Percentiles rank a stretch among this genome's conserved stretches.
phyloP scores from a whole-genome alignment of 2,888 invertebrate genomes.

The Xestia xanthographa region DNA sequence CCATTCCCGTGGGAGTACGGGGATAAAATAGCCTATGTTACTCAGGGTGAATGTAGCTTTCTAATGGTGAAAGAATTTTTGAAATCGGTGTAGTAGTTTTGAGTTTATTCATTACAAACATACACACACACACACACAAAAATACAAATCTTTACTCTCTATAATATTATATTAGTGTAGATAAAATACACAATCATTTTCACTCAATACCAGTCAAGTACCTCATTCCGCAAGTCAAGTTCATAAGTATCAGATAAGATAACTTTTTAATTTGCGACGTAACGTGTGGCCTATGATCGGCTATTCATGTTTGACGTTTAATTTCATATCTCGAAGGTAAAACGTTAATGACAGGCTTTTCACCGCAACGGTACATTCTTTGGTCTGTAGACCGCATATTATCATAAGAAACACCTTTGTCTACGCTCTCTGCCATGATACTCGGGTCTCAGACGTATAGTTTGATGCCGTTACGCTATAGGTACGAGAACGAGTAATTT shows the following conservation, averaged over 20 bases:
- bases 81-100: no score
- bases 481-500: slow-evolving; percentile 13
- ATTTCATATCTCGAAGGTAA: slow-evolving; percentile 63
- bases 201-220: slow-evolving; percentile 45
- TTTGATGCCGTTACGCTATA: slow-evolving; percentile 53
- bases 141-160: no score
- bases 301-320: slow-evolving; percentile 63
- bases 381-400: slow-evolving; percentile 47
- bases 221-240: slow-evolving; percentile 55
- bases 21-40: no score
- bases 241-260: slow-evolving; percentile 57
- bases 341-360: slow-evolving; percentile 64
- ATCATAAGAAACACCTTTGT: slow-evolving; percentile 51
- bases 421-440: slow-evolving; percentile 21
- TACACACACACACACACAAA: no score
- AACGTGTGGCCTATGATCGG: slow-evolving; percentile 47
- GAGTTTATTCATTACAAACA: no score
- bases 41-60: no score
- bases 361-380: slow-evolving; percentile 70
- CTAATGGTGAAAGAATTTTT: no score
- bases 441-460: slow-evolving; percentile 19
- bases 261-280: slow-evolving; percentile 49
- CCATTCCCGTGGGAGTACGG: no score
- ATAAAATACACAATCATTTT: slow-evolving; percentile 59
- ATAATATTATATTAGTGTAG: no score